phyloP scores from a whole-genome alignment of 2,797 vertebrate species.

The Peromyscus eremicus region DNA sequence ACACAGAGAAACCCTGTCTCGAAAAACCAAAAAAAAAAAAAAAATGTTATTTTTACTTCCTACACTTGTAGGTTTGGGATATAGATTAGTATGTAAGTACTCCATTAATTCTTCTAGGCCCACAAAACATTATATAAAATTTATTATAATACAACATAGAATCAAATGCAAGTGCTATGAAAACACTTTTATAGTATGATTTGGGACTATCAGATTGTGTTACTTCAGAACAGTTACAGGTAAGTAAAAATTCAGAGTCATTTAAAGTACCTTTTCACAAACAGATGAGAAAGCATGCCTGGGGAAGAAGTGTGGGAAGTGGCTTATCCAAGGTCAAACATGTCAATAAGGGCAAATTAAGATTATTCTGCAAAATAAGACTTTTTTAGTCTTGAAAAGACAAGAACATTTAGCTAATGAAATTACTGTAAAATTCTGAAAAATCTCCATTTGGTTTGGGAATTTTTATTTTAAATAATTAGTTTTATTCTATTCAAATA shows the following conservation, averaged over 20 bases:
- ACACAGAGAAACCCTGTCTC: too few species aligned
- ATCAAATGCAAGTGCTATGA: conserved; percentile 57
- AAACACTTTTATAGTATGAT: conserved; percentile 49
- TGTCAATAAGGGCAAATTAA: conserved; percentile 26
- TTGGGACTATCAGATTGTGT: neutral
- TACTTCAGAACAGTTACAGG: neutral
- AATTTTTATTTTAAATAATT: conserved; percentile 66
- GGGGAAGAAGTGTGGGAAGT: neutral
- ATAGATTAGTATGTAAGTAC: conserved; percentile 45
- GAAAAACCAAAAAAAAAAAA: too few species aligned
- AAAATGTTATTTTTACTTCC: neutral
- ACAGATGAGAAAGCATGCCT: neutral
- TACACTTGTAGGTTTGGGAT: neutral
- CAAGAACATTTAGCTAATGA: neutral
- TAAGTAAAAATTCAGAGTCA: neutral
- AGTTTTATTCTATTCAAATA: conserved; percentile 34
- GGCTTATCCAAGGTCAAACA: conserved; percentile 8
- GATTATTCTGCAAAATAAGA: conserved; percentile 44
- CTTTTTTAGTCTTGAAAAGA: conserved; percentile 49
- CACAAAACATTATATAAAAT: conserved; percentile 38
- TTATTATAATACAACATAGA: conserved; percentile 21
- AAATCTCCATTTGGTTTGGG: conserved; percentile 44
- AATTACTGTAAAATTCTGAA: conserved; percentile 33
- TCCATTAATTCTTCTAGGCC: conserved; percentile 25
- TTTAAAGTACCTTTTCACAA: neutral